Conservation (phyloP, 2,888 invertebrate species). For the Neria commutata region DNA sequence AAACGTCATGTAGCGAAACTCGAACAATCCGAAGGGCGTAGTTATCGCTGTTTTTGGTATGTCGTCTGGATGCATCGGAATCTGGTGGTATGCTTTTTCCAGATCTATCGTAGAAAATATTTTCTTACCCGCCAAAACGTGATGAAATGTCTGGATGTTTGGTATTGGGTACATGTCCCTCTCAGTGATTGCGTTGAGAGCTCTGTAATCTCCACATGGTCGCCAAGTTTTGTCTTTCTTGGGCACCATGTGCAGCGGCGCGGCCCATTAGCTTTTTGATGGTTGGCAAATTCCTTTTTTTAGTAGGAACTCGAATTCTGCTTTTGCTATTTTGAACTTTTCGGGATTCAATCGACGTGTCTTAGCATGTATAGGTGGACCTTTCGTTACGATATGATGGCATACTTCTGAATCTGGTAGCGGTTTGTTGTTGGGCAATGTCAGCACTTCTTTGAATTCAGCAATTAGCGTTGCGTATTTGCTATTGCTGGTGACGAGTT, state of each 20-base stretch:
- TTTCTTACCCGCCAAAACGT: conserved; percentile 14
- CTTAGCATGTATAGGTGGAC: conserved; percentile 16
- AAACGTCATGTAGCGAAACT: conserved; percentile 4
- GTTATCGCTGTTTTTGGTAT: not conserved
- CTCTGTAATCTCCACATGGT: conserved; percentile 44
- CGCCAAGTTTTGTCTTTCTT: conserved; percentile 41
- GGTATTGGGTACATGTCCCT: conserved; percentile 52
- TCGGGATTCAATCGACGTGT: conserved; percentile 15
- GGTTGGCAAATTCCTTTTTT: conserved; percentile 57
- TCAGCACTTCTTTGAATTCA: conserved; percentile 9
- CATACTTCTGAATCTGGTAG: not conserved
- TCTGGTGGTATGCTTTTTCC: conserved; percentile 20
- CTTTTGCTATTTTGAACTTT: conserved; percentile 24
- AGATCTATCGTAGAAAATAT: conserved; percentile 24
- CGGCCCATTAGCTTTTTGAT: conserved; percentile 56
- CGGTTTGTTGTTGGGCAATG: conserved; percentile 6
- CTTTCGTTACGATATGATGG: conserved; percentile 24
- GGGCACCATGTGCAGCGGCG: conserved; percentile 49
- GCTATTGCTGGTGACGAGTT: conserved; percentile 3
- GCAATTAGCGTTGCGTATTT: conserved; percentile 4
- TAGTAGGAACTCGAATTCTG: conserved; percentile 20
- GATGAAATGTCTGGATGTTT: conserved; percentile 41
- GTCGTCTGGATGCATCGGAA: not conserved
- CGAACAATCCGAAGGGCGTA: not conserved
- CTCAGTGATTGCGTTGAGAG: conserved; percentile 43